Conservation (phyloP, 2,888 invertebrate genomes). For the Drosophila fulvimacula region DNA sequence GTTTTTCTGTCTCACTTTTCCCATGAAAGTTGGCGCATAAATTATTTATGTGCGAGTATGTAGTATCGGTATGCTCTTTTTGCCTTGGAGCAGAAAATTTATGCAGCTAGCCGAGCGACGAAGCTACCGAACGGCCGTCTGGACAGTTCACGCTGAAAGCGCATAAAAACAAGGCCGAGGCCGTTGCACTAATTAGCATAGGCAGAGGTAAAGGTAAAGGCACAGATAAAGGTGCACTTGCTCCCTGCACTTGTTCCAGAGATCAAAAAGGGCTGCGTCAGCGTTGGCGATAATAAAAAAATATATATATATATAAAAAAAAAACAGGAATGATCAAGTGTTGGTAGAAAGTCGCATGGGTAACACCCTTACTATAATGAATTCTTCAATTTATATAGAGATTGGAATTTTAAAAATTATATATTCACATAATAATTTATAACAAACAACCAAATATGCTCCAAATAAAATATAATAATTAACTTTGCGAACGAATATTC, state of each 20-base stretch:
- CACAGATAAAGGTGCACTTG: constrained; percentile 47
- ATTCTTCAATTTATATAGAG: not conserved
- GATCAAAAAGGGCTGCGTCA: constrained; percentile 47
- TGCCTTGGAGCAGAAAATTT: constrained; percentile 75
- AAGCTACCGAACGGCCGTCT: constrained; percentile 28
- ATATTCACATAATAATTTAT: not conserved
- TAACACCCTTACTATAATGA: constrained; percentile 8
- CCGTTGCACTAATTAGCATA: constrained; percentile 77
- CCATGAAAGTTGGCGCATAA: constrained; percentile 75
- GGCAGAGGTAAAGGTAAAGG: constrained; percentile 32
- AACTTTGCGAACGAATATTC: too few relatives aligned
- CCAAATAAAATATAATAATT: too few relatives aligned
- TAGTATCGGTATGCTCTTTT: constrained; percentile 25
- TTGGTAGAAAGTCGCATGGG: not conserved
- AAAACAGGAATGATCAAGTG: not conserved
- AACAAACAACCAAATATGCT: not conserved
- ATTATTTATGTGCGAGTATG: constrained; percentile 46
- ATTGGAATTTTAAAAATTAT: not conserved
- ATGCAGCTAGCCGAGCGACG: constrained; percentile 54
- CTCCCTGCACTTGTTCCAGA: constrained; percentile 54
- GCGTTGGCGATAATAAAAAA: constrained; percentile 40
- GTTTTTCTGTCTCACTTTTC: constrained; percentile 68
- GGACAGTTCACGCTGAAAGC: constrained; percentile 70
- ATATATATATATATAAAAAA: not conserved
- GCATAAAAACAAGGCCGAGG: constrained; percentile 80